phyloP scores from a whole-genome alignment of 2,113 vertebrate species.

The Perca flavescens region DNA sequence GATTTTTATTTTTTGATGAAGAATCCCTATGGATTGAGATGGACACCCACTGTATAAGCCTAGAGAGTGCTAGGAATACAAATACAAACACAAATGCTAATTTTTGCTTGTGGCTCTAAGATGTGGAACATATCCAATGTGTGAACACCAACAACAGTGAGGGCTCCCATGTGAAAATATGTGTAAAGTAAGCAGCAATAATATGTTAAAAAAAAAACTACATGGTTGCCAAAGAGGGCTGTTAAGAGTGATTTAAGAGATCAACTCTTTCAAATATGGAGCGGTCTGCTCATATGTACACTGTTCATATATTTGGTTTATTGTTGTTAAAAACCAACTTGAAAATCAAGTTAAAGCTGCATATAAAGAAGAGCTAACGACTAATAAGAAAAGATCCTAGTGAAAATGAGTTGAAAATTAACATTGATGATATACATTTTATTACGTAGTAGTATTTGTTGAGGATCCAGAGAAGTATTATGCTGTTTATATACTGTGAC shows the following conservation, averaged over 20 bases:
- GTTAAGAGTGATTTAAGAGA: constrained; percentile 7
- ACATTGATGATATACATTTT: constrained; percentile 1
- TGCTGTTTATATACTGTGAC: neutral
- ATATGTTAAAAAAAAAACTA: constrained; percentile 20
- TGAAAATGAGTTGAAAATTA: neutral
- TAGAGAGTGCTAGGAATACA: constrained; percentile 6
- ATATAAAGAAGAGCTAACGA: neutral
- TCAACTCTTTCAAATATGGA: neutral
- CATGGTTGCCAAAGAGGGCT: constrained; percentile 32
- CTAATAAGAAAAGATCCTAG: neutral
- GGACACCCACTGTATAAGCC: neutral
- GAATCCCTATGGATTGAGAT: constrained; percentile 3
- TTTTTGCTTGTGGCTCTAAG: constrained; percentile 26
- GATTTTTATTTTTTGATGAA: neutral
- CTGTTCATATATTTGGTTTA: constrained; percentile 5
- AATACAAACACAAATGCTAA: constrained; percentile 36
- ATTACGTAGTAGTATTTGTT: constrained; percentile 5
- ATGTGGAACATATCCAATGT: constrained; percentile 19
- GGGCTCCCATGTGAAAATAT: constrained; percentile 51
- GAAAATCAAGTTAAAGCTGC: neutral
- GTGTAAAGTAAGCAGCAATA: constrained; percentile 25
- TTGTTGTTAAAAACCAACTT: neutral
- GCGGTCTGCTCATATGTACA: neutral
- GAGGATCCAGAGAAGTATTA: neutral
- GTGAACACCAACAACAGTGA: constrained; percentile 24